These are phyloP conservation scores for Drosophila trapezifrons DNA, from an alignment of 1,140 invertebrate genomes.

Conservation along the genomic window DNA sequence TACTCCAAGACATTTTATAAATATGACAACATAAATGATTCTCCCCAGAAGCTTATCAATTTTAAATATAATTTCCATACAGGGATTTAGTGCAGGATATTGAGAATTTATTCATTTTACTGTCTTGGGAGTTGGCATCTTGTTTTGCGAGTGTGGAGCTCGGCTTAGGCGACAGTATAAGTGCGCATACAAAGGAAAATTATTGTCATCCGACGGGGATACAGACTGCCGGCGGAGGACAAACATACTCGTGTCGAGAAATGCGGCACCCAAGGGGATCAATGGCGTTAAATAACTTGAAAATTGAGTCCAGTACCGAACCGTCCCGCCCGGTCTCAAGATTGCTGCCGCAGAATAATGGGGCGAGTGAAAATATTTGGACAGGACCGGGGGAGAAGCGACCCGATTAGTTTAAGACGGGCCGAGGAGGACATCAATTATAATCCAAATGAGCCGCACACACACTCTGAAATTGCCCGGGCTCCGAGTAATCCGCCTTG, in stretches of 20 bases:
- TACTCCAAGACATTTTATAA: neutral
- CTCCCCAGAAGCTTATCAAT: neutral
- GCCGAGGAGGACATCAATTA: conserved; percentile 68
- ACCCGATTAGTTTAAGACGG: conserved; percentile 66
- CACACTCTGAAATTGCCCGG: conserved; percentile 45
- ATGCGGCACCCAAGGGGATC: conserved; percentile 22
- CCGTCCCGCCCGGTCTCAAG: neutral
- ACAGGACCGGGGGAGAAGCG: conserved; percentile 34
- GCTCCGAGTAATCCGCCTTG: conserved; percentile 65
- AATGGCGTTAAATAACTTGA: conserved; percentile 72
- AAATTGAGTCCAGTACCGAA: conserved; percentile 52
- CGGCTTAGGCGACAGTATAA: neutral
- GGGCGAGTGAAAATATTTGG: conserved; percentile 39
- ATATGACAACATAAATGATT: no score
- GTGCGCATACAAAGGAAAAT: conserved; percentile 25
- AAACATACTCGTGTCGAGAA: conserved; percentile 16
- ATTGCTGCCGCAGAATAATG: conserved; percentile 51
- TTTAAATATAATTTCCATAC: neutral
- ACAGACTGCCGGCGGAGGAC: neutral
- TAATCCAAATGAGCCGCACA: conserved; percentile 78
- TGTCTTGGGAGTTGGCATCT: neutral
- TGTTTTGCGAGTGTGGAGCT: neutral
- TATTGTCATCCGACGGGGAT: conserved; percentile 17
- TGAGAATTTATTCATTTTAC: neutral
- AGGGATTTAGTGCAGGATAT: neutral